Percentiles rank a stretch among this genome's conserved stretches.
phyloP scores from a whole-genome alignment of 2,888 invertebrate species.

The Megalurothrips usitatus region DNA sequence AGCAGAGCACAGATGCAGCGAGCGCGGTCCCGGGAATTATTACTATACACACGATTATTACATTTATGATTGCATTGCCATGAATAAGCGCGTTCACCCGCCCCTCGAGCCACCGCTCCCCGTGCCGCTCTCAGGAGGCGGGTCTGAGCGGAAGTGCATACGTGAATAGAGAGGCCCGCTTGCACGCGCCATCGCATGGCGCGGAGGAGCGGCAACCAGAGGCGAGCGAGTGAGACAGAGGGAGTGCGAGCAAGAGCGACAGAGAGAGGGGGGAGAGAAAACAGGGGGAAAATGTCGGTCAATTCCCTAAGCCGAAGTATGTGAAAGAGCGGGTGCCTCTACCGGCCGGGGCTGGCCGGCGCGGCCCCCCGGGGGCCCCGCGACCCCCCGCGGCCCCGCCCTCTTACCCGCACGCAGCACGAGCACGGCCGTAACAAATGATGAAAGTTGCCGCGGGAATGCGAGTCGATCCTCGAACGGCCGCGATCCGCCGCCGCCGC shows the following conservation, averaged over 20 bases:
- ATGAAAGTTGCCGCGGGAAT: slow-evolving; percentile 16
- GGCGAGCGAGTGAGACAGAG: too few species aligned
- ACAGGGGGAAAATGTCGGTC: neutral
- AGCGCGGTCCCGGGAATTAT: too few species aligned
- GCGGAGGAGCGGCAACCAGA: too few species aligned
- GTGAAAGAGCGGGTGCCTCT: neutral
- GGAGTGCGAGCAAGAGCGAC: neutral
- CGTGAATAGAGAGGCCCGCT: too few species aligned
- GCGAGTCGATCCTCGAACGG: neutral
- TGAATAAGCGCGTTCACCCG: too few species aligned
- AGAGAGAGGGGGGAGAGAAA: neutral
- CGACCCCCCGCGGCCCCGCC: neutral
- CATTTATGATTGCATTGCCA: too few species aligned
- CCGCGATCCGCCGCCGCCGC: neutral
- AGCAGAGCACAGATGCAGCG: too few species aligned
- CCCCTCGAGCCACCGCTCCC: too few species aligned
- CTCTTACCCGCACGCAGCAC: neutral
- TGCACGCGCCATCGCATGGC: too few species aligned
- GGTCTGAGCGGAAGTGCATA: too few species aligned
- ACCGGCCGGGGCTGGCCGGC: neutral
- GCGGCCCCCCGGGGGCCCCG: neutral
- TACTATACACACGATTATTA: too few species aligned
- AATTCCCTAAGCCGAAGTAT: slow-evolving; percentile 2
- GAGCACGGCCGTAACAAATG: slow-evolving; percentile 17
- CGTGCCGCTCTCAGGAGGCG: too few species aligned